These are phyloP conservation scores for Pachyrhynchus sulphureomaculatus DNA, from an alignment of 1,140 invertebrate genomes.

Conservation along the genomic window DNA sequence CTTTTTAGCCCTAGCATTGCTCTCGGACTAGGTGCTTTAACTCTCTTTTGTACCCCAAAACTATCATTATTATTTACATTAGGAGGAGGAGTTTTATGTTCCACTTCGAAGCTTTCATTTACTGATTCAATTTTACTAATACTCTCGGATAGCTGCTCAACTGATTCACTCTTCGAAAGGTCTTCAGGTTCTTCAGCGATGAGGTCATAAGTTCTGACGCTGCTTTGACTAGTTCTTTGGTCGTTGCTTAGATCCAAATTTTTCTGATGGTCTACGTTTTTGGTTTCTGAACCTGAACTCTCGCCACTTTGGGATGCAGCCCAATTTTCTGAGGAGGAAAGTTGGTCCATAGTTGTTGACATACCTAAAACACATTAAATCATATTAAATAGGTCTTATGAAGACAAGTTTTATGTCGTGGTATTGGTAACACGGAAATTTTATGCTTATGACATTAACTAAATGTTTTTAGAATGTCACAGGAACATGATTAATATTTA, in stretches of 20 bases:
- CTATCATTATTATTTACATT: conserved; percentile 57
- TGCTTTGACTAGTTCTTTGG: conserved; percentile 36
- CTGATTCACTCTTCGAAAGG: conserved; percentile 50
- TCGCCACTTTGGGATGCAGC: conserved; percentile 52
- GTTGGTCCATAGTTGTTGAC: conserved; percentile 63
- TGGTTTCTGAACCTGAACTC: conserved; percentile 47
- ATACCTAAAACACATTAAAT: conserved; percentile 42
- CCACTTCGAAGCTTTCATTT: conserved; percentile 32
- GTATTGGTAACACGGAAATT: too few relatives aligned
- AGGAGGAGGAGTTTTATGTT: conserved; percentile 45
- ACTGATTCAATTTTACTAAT: conserved; percentile 48
- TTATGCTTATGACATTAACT: not conserved
- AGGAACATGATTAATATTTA: not conserved
- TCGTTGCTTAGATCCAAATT: conserved; percentile 31
- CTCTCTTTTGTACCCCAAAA: conserved; percentile 32
- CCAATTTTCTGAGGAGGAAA: conserved; percentile 59
- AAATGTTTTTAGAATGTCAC: too few relatives aligned
- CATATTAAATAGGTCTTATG: too few relatives aligned
- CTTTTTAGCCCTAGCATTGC: conserved; percentile 26
- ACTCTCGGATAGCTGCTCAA: conserved; percentile 56
- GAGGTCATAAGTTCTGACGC: conserved; percentile 47
- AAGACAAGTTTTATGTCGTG: too few relatives aligned
- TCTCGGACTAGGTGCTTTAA: conserved; percentile 52
- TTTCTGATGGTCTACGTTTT: conserved; percentile 30
- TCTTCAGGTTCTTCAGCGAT: conserved; percentile 54